Percentiles rank a stretch among this genome's conserved stretches.
phyloP scores from a whole-genome alignment of 2,797 vertebrate species.

The Microctenopoma stevenorrisi region DNA sequence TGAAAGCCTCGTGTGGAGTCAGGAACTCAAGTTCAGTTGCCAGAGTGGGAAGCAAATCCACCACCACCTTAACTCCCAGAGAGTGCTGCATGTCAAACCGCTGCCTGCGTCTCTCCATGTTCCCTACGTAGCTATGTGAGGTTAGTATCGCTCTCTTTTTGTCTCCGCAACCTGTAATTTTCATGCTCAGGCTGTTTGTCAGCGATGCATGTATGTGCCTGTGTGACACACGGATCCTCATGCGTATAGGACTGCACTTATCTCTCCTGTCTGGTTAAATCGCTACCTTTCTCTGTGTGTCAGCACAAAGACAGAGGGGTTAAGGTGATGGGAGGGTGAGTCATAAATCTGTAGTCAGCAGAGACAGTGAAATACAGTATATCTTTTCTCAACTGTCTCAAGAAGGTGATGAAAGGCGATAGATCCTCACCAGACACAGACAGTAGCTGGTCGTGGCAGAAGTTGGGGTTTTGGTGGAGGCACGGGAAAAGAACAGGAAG shows the following conservation, averaged over 20 bases:
- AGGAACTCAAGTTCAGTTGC: conserved; percentile 6
- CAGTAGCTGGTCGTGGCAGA: conserved; percentile 59
- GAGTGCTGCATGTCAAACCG: conserved; percentile 6
- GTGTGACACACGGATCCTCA: conserved; percentile 35
- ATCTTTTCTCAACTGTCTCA: conserved; percentile 47
- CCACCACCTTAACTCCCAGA: not conserved
- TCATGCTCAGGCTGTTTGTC: conserved; percentile 47
- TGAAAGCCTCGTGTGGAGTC: conserved; percentile 2
- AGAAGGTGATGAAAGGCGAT: conserved; percentile 55
- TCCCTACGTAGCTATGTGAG: conserved; percentile 23
- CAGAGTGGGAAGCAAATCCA: conserved; percentile 16
- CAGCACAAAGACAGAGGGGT: conserved; percentile 42
- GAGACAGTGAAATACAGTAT: conserved; percentile 52
- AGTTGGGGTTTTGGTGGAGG: conserved; percentile 33
- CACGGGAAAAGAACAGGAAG: conserved; percentile 4
- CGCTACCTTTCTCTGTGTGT: conserved; percentile 49
- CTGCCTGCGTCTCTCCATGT: not conserved
- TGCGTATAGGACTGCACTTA: conserved; percentile 33
- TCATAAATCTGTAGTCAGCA: conserved; percentile 70
- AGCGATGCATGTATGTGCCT: conserved; percentile 37
- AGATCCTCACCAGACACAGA: conserved; percentile 56
- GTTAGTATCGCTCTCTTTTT: conserved; percentile 42
- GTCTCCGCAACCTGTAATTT: conserved; percentile 39
- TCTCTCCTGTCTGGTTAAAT: conserved; percentile 50
- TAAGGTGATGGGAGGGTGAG: conserved; percentile 58